Base-by-base conservation (phyloP, 1,140 invertebrate species). In the Tetranychus cinnabarinus region DNA sequence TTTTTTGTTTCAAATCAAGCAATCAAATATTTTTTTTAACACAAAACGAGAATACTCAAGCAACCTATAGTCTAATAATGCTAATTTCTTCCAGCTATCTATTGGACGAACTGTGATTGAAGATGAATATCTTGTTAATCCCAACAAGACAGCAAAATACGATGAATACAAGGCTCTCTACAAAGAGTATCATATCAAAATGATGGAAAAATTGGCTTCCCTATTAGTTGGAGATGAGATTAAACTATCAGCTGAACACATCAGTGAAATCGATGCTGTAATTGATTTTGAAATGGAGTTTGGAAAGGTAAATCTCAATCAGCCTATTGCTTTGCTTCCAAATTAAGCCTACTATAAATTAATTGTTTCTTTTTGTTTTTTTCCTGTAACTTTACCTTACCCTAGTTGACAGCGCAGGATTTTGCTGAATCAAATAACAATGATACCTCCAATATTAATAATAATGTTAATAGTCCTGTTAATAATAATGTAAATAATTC, bases 61-160 rank as follows among this genome's bases (percentile, higher is more conserved):
- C 23, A 23, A 23, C 23, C 23, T 23, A 23, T 23, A 23, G 23
- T 23, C 0, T 23, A 23, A 23, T 23, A 23, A 23, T 23, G 23
- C 23, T 23, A 23, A 23, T 23, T 0, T 23, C 64, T 67, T 59
- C 62, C 69, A 70, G 70, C 69, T 70, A 62, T 73, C 69, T 64
- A 70, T 72, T 55, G 73, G 72, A 23, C 67, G 70, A 23, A 72
- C 72, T 2, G 69, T 72, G 13, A 65, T 75, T 37, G 68, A 70
- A 8, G 68, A 68, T 31, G 67, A 70, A 37, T 74, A 72, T 64
- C 72, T 70, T 60, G 65, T 72, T 10, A 74, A 73, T 58, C 65
- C 66, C 6, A 56, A 60, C n/a, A 6, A 34, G 37, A 36, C 35
- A 13, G 48, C n/a, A n/a, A 52, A 33, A 52, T 37, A 56, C 1